Conservation (phyloP, 2,113 vertebrate genomes). For the Pachyramphus minor region DNA sequence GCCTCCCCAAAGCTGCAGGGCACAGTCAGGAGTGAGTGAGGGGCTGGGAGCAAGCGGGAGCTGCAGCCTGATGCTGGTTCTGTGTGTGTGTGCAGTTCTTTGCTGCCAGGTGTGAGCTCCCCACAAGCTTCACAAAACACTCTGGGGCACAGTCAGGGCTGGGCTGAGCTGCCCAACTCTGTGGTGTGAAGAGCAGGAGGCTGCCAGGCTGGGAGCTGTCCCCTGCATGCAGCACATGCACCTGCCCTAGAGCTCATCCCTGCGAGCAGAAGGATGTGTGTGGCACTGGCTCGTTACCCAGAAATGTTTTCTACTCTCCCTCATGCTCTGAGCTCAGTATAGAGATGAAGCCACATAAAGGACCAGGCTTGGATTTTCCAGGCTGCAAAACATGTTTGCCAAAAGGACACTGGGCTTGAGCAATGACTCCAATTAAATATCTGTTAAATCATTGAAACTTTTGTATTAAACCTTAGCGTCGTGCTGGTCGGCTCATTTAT, state of each 20-base stretch:
- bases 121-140: not conserved
- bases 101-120: not conserved
- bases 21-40: not conserved
- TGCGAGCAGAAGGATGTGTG: not conserved
- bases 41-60: not conserved
- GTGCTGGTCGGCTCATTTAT: not conserved
- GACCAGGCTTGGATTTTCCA: not conserved
- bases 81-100: not conserved
- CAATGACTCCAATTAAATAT: not conserved
- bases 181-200: not conserved
- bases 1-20: not conserved
- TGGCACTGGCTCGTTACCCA: rapidly evolving
- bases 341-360: not conserved
- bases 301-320: not conserved
- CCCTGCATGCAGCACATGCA: rapidly evolving
- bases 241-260: not conserved
- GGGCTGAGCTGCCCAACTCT: not conserved
- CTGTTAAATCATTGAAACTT: not conserved
- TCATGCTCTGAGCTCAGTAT: not conserved
- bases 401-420: not conserved
- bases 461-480: not conserved
- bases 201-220: not conserved
- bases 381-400: not conserved
- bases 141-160: not conserved
- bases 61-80: not conserved